Conservation (phyloP, 2,113 vertebrate genomes). For the Falcunculus frontatus region DNA sequence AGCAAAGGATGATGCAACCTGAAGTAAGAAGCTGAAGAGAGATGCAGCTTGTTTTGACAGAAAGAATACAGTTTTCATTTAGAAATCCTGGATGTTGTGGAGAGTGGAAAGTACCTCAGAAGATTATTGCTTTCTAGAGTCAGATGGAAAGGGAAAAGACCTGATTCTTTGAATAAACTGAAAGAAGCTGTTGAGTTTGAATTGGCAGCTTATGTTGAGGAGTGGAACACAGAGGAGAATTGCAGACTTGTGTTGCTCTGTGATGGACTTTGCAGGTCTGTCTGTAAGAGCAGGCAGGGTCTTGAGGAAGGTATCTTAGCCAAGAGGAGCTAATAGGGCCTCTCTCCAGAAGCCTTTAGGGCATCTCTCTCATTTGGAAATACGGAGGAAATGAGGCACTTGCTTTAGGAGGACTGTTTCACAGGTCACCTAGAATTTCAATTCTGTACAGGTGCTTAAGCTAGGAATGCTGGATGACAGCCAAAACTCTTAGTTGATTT, state of each 20-base stretch:
- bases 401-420: not conserved
- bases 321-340: not conserved
- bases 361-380: not conserved
- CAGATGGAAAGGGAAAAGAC: not conserved
- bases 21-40: slow-evolving; percentile 7
- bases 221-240: not conserved
- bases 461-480: not conserved
- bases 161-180: not conserved
- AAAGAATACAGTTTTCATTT: not conserved
- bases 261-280: not conserved
- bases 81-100: not conserved
- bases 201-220: not conserved
- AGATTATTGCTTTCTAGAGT: slow-evolving; percentile 13
- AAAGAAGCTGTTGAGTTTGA: slow-evolving; percentile 11
- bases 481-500: not conserved
- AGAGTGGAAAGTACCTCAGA: not conserved
- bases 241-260: not conserved
- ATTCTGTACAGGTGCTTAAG: not conserved
- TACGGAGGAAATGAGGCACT: not conserved
- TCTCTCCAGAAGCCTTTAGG: not conserved
- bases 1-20: slow-evolving; percentile 47
- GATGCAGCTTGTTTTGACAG: not conserved
- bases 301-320: not conserved
- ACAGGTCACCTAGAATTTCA: not conserved
- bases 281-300: not conserved